Percentiles rank a stretch among this genome's conserved stretches.
phyloP scores from a whole-genome alignment of 1,140 invertebrate species.

The Drosophila punjabiensis region DNA sequence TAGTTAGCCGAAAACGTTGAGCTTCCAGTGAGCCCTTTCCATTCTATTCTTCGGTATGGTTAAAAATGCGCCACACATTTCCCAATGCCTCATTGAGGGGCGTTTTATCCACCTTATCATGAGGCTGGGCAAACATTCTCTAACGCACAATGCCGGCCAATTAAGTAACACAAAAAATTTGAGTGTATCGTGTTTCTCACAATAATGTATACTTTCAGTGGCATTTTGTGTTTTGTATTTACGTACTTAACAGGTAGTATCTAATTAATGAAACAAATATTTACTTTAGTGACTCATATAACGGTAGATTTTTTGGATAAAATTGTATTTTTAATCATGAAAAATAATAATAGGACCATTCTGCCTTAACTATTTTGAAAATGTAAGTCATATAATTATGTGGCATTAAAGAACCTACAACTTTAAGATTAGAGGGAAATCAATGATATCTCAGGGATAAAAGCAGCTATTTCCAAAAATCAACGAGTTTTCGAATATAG shows the following conservation, averaged over 20 bases:
- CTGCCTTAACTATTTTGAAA: no score
- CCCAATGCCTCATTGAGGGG: conserved; percentile 20
- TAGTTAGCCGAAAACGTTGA: conserved; percentile 19
- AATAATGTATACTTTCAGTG: neutral
- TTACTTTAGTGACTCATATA: neutral
- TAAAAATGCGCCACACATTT: conserved; percentile 54
- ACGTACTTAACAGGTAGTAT: neutral
- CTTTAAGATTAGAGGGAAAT: neutral
- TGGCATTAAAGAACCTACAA: neutral
- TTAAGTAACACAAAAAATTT: neutral
- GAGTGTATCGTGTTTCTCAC: neutral
- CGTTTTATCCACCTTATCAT: conserved; percentile 27
- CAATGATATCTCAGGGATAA: no score
- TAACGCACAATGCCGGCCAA: conserved; percentile 3
- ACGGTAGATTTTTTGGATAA: no score
- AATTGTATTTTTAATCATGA: no score
- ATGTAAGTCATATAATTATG: neutral
- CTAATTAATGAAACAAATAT: conserved; percentile 5
- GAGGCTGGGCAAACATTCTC: conserved; percentile 17
- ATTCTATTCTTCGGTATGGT: conserved; percentile 2
- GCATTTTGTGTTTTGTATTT: neutral
- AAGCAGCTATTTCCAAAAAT: no score
- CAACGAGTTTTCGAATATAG: no score
- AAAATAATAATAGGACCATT: neutral
- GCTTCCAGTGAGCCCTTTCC: neutral